These are phyloP conservation scores for Sarcophaga caerulescens DNA, from an alignment of 2,888 invertebrate species.

Conservation along the genomic window DNA sequence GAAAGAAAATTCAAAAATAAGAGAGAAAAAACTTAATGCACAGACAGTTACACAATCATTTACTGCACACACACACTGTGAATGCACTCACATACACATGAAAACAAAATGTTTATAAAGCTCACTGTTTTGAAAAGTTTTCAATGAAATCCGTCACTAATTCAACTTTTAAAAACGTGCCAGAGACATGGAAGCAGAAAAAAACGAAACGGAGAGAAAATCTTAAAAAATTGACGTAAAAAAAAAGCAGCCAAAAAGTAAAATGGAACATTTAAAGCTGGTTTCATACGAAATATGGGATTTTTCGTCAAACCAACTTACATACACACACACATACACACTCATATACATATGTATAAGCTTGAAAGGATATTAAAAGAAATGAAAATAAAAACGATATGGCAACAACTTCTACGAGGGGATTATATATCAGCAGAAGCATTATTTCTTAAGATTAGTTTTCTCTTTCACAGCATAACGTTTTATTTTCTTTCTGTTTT, in stretches of 20 bases:
- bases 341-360: neutral
- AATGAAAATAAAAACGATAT: neutral
- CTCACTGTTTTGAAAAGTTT: slow-evolving; percentile 66
- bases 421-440: slow-evolving; percentile 58
- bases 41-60: neutral
- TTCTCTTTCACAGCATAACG: neutral
- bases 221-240: neutral
- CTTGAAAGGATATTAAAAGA: neutral
- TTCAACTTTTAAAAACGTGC: slow-evolving; percentile 70
- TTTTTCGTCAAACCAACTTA: neutral
- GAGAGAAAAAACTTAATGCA: neutral
- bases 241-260: neutral
- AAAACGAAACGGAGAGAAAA: neutral
- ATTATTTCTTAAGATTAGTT: slow-evolving; percentile 37
- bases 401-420: slow-evolving; percentile 22
- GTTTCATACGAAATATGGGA: slow-evolving; percentile 55
- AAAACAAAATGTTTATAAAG: slow-evolving; percentile 43
- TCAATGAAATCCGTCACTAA: slow-evolving; percentile 69
- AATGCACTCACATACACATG: neutral
- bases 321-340: neutral
- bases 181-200: slow-evolving; percentile 21
- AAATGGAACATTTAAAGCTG: slow-evolving; percentile 50
- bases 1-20: too few relatives aligned
- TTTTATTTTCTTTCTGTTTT: neutral
- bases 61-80: neutral